Base-by-base conservation (phyloP, 2,797 vertebrate genomes). In the Coregonus ussuriensis region DNA sequence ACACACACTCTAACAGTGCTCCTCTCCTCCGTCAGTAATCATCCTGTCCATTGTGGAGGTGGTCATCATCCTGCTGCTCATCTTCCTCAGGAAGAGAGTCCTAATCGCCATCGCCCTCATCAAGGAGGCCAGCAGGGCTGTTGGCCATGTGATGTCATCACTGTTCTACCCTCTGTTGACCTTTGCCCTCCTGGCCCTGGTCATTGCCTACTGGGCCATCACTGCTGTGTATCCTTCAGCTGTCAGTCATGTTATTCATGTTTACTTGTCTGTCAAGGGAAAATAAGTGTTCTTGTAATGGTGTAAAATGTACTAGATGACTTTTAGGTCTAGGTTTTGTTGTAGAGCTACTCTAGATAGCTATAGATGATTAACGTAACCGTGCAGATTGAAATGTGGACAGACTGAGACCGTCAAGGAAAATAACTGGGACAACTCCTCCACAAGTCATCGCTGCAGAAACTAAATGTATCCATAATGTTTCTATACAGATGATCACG, bases 71-170 rank as follows among this genome's bases (percentile, higher is more conserved):
- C 86, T 99, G 79, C 89, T 98, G 6, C 97, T 99, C 86, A 93
- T 99, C 90, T 99, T 98, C 92, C 95, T 99, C 80, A 94, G 98
- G 84, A 98, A 98, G 88, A 95, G 97, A 82, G 94, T 99, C 82
- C 82, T 96, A 79, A 97, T 99, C 0, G 97, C 97, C 78, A 96
- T 99, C 0, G 96, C 97, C 0, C 96, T 99, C 80, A 97, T 99
- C 90, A 98, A 96, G 91, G 98, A 98, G 86, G 95, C 97, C 84
- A 98, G 97, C 95, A 97, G 98, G 91, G 97, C 97, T 0, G 56
- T 99, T 0, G 96, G 96, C 1, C 93, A 97, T 1, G 92, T 99
- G 84, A 99, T 97, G 96, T 96, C 91, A 0, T 95, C 97, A 0
- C 81, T 99, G 85, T 91, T 98, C 25, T 99, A 96, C 91, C 98